phyloP scores from a whole-genome alignment of 2,113 vertebrate genomes.

The Turnix velox region DNA sequence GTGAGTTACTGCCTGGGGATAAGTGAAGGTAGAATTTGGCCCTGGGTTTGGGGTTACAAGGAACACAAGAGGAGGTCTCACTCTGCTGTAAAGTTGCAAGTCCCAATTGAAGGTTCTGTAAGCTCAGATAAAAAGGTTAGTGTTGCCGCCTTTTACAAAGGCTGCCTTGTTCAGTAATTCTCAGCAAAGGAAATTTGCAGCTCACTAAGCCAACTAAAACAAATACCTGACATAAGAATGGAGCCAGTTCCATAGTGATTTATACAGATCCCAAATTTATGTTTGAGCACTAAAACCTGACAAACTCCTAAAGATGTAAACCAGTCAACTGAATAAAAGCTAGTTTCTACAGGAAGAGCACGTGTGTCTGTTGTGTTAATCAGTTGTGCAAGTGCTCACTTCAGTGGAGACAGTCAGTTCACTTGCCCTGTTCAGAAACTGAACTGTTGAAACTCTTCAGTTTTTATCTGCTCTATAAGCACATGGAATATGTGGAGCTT shows the following conservation, averaged over 20 bases:
- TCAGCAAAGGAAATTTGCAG: constrained; percentile 57
- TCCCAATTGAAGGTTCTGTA: constrained; percentile 63
- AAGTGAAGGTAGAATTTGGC: background rate
- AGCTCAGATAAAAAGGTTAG: constrained; percentile 48
- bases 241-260: background rate
- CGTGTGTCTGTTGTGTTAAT: background rate
- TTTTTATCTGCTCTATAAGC: background rate
- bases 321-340: background rate
- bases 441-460: background rate
- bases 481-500: background rate
- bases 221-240: constrained; percentile 45
- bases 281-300: background rate
- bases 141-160: constrained; percentile 68
- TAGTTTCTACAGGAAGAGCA: background rate
- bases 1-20: background rate
- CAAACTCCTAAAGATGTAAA: background rate
- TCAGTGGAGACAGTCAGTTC: background rate
- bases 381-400: background rate
- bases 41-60: background rate
- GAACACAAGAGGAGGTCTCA: background rate
- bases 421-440: background rate
- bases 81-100: constrained; percentile 39
- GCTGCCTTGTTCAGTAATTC: constrained; percentile 60
- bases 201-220: constrained; percentile 48
- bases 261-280: background rate